A percentile compares a stretch with the other conserved stretches of the same genome.
phyloP scores from a whole-genome alignment of 2,113 vertebrate genomes.

The Hyperopisus bebe region DNA sequence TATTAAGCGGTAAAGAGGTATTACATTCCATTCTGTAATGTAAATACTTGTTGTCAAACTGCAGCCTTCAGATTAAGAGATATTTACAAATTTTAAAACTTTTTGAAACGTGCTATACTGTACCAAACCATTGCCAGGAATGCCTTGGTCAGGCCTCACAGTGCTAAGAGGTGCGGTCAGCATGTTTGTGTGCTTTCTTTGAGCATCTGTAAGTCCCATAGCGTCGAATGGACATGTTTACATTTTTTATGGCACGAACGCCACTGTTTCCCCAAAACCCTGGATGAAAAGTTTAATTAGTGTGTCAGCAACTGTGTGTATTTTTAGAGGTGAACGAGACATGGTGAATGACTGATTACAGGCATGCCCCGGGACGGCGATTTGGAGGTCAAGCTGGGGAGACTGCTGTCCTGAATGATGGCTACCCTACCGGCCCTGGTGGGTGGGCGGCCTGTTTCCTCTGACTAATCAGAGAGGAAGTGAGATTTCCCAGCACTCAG shows the following conservation, averaged over 20 bases:
- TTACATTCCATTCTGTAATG: not conserved
- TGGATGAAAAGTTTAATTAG: not conserved
- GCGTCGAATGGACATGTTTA: not conserved
- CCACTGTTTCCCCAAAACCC: not conserved
- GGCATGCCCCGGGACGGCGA: not conserved
- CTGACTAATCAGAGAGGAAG: slow-evolving; percentile 16
- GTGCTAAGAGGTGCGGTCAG: not conserved
- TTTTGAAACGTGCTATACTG: not conserved
- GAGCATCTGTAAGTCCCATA: not conserved
- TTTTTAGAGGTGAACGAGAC: slow-evolving; percentile 6
- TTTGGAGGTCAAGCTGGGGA: not conserved
- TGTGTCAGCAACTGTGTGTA: not conserved
- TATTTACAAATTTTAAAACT: not conserved
- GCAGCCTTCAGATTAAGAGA: not conserved
- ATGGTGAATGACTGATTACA: slow-evolving; percentile 11
- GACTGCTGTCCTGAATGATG: not conserved
- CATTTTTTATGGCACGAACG: not conserved
- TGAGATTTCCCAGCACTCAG: slow-evolving; percentile 19
- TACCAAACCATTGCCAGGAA: not conserved
- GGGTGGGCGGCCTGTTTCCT: slow-evolving; percentile 23
- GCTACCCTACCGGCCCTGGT: slow-evolving; percentile 15
- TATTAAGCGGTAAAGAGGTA: not conserved
- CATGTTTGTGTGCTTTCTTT: not conserved
- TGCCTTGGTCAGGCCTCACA: not conserved
- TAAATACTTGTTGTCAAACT: not conserved